A percentile compares a stretch with the other conserved stretches of the same genome.
phyloP scores from a whole-genome alignment of 2,113 vertebrate genomes.

The Aptenodytes patagonicus region DNA sequence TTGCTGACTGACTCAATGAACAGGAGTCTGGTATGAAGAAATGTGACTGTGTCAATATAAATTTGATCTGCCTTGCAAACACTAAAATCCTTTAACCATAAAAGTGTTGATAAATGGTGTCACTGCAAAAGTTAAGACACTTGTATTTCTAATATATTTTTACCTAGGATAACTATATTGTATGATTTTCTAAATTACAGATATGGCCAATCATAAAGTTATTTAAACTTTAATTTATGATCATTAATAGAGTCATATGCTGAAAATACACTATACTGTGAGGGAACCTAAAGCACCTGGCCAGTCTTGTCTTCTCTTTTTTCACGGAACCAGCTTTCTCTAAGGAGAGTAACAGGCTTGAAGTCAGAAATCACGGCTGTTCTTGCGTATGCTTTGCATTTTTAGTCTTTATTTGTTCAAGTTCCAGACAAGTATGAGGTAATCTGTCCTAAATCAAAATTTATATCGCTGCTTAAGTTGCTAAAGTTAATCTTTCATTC shows the following conservation, averaged over 20 bases:
- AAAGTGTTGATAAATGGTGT: background rate
- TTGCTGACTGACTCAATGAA: background rate
- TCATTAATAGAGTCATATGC: background rate
- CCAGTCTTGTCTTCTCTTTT: background rate
- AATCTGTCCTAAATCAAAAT: constrained; percentile 51
- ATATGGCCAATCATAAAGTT: background rate
- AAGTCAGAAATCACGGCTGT: constrained; percentile 45
- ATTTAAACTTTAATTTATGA: background rate
- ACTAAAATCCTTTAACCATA: background rate
- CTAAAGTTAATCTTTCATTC: constrained; percentile 13
- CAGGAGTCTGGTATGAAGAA: background rate
- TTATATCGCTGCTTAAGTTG: background rate
- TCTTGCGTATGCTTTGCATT: constrained; percentile 10
- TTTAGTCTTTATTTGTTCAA: constrained; percentile 36
- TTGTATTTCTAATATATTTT: background rate
- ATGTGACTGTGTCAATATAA: background rate
- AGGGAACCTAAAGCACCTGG: background rate
- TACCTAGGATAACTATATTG: background rate
- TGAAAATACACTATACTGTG: background rate
- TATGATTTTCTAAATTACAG: background rate
- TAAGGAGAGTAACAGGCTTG: background rate
- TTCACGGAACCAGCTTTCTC: background rate
- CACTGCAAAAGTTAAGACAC: background rate
- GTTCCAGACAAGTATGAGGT: constrained; percentile 54
- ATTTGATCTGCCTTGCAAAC: background rate